Conservation (phyloP, 2,888 invertebrate species). For the Danaus chrysippus region DNA sequence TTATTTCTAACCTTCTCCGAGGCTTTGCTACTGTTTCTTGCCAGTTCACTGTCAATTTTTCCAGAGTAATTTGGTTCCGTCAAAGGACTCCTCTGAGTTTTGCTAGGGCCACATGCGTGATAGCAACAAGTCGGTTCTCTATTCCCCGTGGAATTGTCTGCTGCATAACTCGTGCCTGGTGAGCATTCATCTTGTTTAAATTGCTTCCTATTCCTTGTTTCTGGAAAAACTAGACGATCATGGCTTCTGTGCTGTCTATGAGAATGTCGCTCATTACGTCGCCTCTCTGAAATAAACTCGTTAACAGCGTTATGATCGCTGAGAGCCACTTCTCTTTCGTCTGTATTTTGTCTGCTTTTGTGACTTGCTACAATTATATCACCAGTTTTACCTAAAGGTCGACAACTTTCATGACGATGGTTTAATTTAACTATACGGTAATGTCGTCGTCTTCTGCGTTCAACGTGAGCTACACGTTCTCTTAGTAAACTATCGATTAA, state of each 20-base stretch:
- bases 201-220: constrained; percentile 40
- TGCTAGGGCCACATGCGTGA: constrained; percentile 46
- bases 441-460: constrained; percentile 66
- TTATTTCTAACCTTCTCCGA: constrained; percentile 40
- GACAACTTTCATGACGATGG: constrained; percentile 64
- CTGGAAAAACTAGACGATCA: constrained; percentile 45
- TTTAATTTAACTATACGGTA: constrained; percentile 70
- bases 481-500: constrained; percentile 65
- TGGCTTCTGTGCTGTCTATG: constrained; percentile 50
- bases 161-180: constrained; percentile 60
- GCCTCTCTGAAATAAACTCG: constrained; percentile 42
- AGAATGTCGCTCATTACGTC: constrained; percentile 41
- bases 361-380: constrained; percentile 73
- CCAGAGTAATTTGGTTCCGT: constrained; percentile 3
- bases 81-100: constrained; percentile 33
- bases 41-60: constrained; percentile 34
- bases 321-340: constrained; percentile 43
- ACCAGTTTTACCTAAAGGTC: constrained; percentile 67
- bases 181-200: constrained; percentile 47
- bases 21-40: constrained; percentile 50
- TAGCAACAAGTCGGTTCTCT: constrained; percentile 61
- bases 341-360: constrained; percentile 54
- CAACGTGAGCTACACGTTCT: constrained; percentile 68
- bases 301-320: constrained; percentile 53
- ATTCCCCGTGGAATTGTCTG: constrained; percentile 39